Evolutionary conservation across 2,797 vertebrate species (phyloP).

Genomic region (Pipistrellus kuhlii): DNA sequence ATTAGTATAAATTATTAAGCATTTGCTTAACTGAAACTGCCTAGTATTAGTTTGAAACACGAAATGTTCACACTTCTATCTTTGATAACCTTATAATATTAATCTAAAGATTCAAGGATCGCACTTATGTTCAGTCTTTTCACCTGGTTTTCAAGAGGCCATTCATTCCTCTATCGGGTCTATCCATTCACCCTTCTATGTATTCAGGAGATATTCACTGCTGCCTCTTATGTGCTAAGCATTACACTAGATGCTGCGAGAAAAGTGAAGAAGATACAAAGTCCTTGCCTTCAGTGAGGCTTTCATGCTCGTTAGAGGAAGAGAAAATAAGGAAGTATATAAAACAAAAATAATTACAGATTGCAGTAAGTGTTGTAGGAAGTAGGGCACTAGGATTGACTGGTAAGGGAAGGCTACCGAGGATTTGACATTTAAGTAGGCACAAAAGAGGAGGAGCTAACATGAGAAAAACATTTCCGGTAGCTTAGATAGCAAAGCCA

Average conservation of each 20-base stretch:
- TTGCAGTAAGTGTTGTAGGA: not conserved
- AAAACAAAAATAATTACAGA: constrained; percentile 12
- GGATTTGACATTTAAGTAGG: not conserved
- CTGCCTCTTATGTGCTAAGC: not conserved
- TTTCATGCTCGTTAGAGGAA: not conserved
- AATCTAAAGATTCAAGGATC: not conserved
- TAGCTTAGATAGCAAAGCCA: not conserved
- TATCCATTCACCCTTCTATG: not conserved
- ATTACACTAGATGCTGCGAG: not conserved
- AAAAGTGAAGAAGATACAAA: not conserved
- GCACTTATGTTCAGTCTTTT: not conserved
- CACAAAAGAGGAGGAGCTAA: not conserved
- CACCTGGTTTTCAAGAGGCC: constrained; percentile 20
- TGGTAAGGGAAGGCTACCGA: not conserved
- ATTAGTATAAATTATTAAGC: not conserved
- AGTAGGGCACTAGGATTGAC: not conserved
- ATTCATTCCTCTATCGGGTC: not conserved
- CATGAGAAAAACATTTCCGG: not conserved
- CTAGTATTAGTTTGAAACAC: not conserved
- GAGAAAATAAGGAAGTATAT: not conserved
- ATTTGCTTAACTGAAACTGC: not conserved
- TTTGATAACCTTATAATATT: not conserved
- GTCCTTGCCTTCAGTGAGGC: not conserved
- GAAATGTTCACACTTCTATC: not conserved
- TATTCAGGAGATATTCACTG: not conserved